These are phyloP conservation scores for Halcyon smyrnensis DNA, from an alignment of 2,797 vertebrate species.

Conservation along the genomic window DNA sequence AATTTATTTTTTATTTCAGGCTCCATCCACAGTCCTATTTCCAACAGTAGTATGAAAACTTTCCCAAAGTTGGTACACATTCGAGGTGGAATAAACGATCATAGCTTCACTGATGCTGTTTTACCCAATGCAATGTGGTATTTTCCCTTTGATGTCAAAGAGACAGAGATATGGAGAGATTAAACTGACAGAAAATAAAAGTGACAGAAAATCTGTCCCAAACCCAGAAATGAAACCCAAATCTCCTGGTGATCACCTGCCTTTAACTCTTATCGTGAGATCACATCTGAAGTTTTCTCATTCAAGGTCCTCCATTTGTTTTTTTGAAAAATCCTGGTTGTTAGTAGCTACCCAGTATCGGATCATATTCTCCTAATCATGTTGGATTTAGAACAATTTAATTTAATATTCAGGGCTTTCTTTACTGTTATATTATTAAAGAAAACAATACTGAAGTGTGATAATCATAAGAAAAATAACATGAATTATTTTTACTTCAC, in stretches of 20 bases:
- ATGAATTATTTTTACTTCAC: background rate
- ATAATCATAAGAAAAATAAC: background rate
- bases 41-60: background rate
- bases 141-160: background rate
- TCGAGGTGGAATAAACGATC: background rate
- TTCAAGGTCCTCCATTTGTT: background rate
- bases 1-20: background rate
- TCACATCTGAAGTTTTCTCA: background rate
- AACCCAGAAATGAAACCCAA: background rate
- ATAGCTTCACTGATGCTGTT: background rate
- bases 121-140: background rate
- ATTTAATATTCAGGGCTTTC: background rate
- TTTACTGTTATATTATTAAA: background rate
- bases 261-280: background rate
- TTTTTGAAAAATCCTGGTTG: slow-evolving; percentile 5
- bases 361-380: background rate
- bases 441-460: background rate
- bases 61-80: background rate
- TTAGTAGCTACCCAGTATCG: background rate
- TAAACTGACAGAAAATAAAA: slow-evolving; percentile 26
- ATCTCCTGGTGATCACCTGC: slow-evolving; percentile 10
- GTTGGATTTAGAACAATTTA: background rate
- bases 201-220: background rate
- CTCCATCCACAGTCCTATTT: background rate
- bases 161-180: background rate